Evolutionary conservation across 1,140 invertebrate genomes (phyloP), one percentile per base, ranked within the genome.

Genomic region (Rhynchophorus ferrugineus): DNA sequence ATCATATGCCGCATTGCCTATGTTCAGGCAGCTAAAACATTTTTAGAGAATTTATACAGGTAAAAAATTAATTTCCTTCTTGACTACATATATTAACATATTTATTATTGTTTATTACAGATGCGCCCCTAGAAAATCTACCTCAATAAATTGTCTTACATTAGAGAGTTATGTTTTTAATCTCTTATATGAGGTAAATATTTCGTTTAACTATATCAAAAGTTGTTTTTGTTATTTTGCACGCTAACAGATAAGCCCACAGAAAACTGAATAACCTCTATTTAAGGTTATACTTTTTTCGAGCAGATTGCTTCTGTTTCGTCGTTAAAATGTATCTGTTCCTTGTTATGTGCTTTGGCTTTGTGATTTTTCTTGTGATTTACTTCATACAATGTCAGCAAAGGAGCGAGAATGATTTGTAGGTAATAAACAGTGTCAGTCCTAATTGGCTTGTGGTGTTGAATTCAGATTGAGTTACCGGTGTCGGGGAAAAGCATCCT

Each of bases 111-210:
- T 13, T 22, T 49, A n/a, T 73, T 75, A 19, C 58, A 85, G 82
- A 70, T 87, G 83, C 73, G 76, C 85, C 71, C 83, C 83, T 57
- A 78, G 82, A 60, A 80, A 84, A 65, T 81, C 82, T 6, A 80
- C 80, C 64, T 80, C 82, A 3, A 78, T 81, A 11, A 78, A 80
- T 43, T 79, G 82, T 33, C 73, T 88, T 16, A 88, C 85, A 63
- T 73, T 96, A 29, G 95, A 98, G 71, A 89, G 88, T 24, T 94
- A 94, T 72, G 86, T 98, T 0, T 95, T 94, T 71, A 96, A 96
- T 74, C 75, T 98, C 44, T 75, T 98, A 3, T 94, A 95, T 73
- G 92, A 98, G 73, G 87, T 98, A 24, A 87, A 57, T 54, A 34
- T 33, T n/a, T n/a, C n/a, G 7, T 17, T 42, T 11, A 29, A 38